These are phyloP conservation scores for Rhynchonycteris naso DNA, from an alignment of 2,797 vertebrate genomes.

Conservation along the genomic window DNA sequence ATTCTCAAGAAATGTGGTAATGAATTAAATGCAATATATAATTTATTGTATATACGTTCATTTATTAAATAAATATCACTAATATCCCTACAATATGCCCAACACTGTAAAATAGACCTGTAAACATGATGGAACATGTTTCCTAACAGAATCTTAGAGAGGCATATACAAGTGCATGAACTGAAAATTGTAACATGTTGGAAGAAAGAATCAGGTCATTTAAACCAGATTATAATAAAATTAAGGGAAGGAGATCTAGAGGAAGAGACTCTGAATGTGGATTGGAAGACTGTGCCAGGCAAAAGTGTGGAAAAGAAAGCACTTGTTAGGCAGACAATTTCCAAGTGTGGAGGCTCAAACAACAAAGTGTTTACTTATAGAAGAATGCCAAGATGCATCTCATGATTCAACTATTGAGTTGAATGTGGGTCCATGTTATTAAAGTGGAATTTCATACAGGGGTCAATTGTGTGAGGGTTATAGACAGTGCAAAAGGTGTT, in stretches of 20 bases:
- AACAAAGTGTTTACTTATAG: neutral
- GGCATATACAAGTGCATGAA: neutral
- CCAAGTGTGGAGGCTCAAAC: neutral
- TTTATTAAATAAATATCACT: neutral
- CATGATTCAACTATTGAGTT: neutral
- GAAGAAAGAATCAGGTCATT: neutral
- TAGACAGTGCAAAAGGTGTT: neutral
- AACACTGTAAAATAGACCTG: neutral
- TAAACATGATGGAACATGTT: neutral
- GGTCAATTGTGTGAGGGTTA: neutral
- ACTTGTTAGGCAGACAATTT: neutral
- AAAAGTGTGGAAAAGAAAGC: neutral
- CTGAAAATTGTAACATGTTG: neutral
- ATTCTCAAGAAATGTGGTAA: neutral
- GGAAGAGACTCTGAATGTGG: neutral
- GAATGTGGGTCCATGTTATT: neutral
- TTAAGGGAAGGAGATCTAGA: neutral
- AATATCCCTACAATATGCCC: neutral
- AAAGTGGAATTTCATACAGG: neutral
- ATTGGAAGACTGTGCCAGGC: neutral
- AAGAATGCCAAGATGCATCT: rapidly evolving
- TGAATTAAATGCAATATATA: neutral
- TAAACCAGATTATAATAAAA: neutral
- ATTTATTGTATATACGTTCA: neutral
- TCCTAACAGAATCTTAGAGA: neutral